Evolutionary conservation across 1,140 invertebrate species (phyloP).

Genomic region (Chymomyza costata): DNA sequence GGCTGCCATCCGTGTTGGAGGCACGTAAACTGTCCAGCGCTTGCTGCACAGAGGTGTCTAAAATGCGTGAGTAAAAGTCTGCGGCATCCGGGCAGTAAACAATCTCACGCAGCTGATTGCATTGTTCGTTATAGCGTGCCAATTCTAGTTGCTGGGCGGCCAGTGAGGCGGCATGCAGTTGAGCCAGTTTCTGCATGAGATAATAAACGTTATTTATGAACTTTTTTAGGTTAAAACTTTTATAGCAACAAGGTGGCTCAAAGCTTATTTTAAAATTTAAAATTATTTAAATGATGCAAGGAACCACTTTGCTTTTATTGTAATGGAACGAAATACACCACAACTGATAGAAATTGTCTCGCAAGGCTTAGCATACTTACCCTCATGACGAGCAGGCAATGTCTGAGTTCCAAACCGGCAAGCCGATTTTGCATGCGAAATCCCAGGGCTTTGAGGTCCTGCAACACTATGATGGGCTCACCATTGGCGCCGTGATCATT

Average conservation of each 20-base stretch:
- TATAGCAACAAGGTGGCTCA: too few species aligned
- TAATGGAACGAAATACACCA: too few species aligned
- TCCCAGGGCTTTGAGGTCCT: constrained; percentile 59
- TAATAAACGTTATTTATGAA: too few species aligned
- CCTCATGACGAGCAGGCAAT: constrained; percentile 69
- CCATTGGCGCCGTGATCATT: constrained; percentile 45
- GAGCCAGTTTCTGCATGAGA: constrained; percentile 61
- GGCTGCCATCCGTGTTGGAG: constrained; percentile 55
- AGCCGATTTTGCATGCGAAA: constrained; percentile 63
- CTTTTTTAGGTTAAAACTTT: too few species aligned
- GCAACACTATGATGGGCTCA: constrained; percentile 59
- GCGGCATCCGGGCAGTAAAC: constrained; percentile 64
- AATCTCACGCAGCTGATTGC: constrained; percentile 51
- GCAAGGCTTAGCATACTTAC: constrained; percentile 25
- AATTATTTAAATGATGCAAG: too few species aligned
- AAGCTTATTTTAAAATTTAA: too few species aligned
- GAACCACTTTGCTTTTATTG: too few species aligned
- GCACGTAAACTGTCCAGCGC: constrained; percentile 54
- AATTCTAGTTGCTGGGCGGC: constrained; percentile 50
- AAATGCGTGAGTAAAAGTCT: constrained; percentile 59
- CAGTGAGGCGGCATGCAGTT: constrained; percentile 64
- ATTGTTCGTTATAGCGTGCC: constrained; percentile 30
- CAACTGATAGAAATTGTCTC: too few species aligned
- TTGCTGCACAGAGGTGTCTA: constrained; percentile 64
- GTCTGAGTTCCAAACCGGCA: constrained; percentile 48